A percentile compares a stretch with the other conserved stretches of the same genome.
Conservation (phyloP, 30 jellyfish, hydroid and myxozoan species). For the Cassiopea xamachana region DNA sequence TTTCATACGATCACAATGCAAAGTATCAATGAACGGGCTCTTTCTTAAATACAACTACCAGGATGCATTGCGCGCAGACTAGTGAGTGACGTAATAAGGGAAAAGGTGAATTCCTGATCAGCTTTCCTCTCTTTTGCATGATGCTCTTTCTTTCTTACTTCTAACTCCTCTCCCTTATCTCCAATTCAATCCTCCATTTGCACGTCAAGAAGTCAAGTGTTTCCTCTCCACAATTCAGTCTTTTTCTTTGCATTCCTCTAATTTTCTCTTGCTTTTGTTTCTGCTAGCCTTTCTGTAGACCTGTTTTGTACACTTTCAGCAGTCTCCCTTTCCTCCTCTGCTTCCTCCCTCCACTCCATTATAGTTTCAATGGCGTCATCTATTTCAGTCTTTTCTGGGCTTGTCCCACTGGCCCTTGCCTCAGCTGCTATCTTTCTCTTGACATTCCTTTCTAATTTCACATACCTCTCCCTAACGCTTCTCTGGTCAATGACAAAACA, state of each 20-base stretch:
- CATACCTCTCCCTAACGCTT: conserved; percentile 33
- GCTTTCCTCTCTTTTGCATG: too few relatives aligned
- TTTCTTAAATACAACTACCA: too few relatives aligned
- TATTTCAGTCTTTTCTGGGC: conserved; percentile 2
- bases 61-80: too few relatives aligned
- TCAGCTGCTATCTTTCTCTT: conserved; percentile 17
- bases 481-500: conserved; percentile 20
- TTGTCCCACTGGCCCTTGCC: conserved; percentile 30
- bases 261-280: conserved; percentile 31
- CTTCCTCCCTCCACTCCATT: conserved; percentile 24
- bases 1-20: too few relatives aligned
- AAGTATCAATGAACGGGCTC: too few relatives aligned
- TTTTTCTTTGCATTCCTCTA: conserved; percentile 20
- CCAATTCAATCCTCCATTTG: too few relatives aligned
- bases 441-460: background rate
- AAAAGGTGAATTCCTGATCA: too few relatives aligned
- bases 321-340: conserved; percentile 1
- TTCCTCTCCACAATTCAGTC: background rate
- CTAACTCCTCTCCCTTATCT: too few relatives aligned
- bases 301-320: background rate
- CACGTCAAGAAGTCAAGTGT: too few relatives aligned
- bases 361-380: conserved; percentile 22
- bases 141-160: too few relatives aligned
- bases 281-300: conserved; percentile 1
- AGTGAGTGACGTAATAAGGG: too few relatives aligned